Evolutionary conservation across 2,113 vertebrate species (phyloP), one percentile per base, ranked within the genome.

Genomic region (Puffinus mauretanicus): DNA sequence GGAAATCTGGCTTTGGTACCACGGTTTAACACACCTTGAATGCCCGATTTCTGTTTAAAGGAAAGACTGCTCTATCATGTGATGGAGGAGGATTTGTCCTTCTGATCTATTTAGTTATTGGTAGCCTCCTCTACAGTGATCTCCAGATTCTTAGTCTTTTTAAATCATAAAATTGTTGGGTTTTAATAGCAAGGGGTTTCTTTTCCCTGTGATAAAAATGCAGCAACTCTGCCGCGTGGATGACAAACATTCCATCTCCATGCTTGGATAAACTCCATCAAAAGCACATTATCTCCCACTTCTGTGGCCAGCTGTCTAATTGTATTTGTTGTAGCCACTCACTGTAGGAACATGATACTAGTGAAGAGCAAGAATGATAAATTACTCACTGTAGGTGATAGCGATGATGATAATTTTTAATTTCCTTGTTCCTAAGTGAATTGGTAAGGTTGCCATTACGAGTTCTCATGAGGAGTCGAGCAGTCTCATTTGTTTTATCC

Each of bases 221-320:
- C 87, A 95, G 94, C 94, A 96, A 71, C 97, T 89, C 88, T 95
- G 96, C 96, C 40, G 92, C 91, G 92, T 98, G 98, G 98, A 97
- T 98, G 98, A 98, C 98, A 98, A 98, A 98, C 98, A 98, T 98
- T 98, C 98, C 98, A 95, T 98, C 98, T 99, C 98, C 98, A 99
- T 98, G 99, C 98, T 99, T 99, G 99, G 98, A 98, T 99, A 98
- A 99, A 99, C 98, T 99, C 99, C 98, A 99, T 99, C 99, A 99
- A 99, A 99, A 99, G 98, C 98, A 98, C 99, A 99, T 99, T 99
- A 99, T 98, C 98, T 97, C 97, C 98, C 96, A 96, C 98, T 98
- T 97, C 98, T 97, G 97, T 97, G 98, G 98, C 98, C 98, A 98
- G 97, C 98, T 98, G 98, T 98, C 98, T 99, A 99, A 99, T 99